phyloP scores from a whole-genome alignment of 2,888 invertebrate genomes.

The Villa cingulata region DNA sequence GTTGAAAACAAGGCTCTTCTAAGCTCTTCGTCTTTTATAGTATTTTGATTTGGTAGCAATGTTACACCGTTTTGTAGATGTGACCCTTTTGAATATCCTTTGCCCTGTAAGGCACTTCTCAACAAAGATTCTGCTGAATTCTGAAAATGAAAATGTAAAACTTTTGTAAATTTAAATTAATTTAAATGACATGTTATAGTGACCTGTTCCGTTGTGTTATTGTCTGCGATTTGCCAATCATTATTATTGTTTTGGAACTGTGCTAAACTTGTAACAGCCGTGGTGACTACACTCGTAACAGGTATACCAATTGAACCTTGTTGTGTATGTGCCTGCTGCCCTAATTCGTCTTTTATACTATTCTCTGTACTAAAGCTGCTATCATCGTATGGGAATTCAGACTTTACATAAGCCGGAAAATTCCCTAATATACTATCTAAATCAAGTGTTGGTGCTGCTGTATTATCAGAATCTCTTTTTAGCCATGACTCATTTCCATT shows the following conservation, averaged over 20 bases:
- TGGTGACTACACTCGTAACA: conserved; percentile 21
- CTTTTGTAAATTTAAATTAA: not conserved
- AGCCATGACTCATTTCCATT: conserved; percentile 59
- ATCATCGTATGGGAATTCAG: conserved; percentile 65
- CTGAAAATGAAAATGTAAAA: conserved; percentile 20
- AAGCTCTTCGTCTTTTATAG: conserved; percentile 45
- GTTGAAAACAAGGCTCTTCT: conserved; percentile 41
- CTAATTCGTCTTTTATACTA: conserved; percentile 43
- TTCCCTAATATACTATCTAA: conserved; percentile 68
- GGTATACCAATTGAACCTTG: conserved; percentile 17
- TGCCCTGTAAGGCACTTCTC: conserved; percentile 72
- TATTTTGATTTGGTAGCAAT: conserved; percentile 26
- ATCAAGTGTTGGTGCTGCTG: conserved; percentile 49
- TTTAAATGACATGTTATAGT: not conserved
- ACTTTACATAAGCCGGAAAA: conserved; percentile 54
- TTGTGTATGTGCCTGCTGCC: conserved; percentile 10
- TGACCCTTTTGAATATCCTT: conserved; percentile 40
- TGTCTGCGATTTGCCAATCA: conserved; percentile 67
- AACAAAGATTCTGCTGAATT: conserved; percentile 55
- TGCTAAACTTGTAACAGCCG: conserved; percentile 40
- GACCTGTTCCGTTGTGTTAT: conserved; percentile 44
- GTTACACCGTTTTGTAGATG: conserved; percentile 33
- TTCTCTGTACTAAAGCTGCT: conserved; percentile 54
- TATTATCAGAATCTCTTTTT: conserved; percentile 46
- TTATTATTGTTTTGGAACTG: conserved; percentile 55